Conservation (phyloP, 2,888 invertebrate genomes). For the Euplexia lucipara region DNA sequence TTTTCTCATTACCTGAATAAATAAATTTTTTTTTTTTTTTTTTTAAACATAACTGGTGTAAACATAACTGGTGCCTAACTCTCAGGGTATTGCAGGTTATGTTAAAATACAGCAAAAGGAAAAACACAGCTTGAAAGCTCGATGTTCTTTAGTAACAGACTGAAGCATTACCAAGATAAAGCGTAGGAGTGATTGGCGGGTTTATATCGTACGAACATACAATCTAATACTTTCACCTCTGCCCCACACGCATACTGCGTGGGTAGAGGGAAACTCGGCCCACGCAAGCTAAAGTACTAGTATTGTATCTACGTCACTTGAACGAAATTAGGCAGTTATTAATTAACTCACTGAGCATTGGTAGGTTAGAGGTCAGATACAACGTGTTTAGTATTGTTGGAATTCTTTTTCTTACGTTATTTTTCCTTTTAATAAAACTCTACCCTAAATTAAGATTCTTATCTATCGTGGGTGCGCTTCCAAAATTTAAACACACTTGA, state of each 20-base stretch:
- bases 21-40: too few species aligned
- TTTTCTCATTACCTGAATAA: too few species aligned
- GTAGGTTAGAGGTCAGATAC: constrained; percentile 3
- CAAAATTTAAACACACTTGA: too few species aligned
- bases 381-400: not conserved
- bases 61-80: too few species aligned
- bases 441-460: too few species aligned
- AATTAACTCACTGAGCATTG: constrained; percentile 25
- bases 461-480: too few species aligned
- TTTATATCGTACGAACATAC: not conserved
- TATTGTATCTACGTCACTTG: constrained; percentile 25
- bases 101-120: too few species aligned
- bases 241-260: constrained; percentile 19
- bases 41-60: too few species aligned
- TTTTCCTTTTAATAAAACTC: not conserved
- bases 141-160: not conserved
- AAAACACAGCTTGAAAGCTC: not conserved
- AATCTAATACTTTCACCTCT: not conserved
- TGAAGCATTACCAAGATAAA: constrained; percentile 6
- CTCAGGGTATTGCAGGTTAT: too few species aligned
- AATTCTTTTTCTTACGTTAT: not conserved
- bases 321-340: constrained; percentile 35
- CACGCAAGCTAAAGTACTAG: constrained; percentile 30
- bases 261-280: constrained; percentile 19
- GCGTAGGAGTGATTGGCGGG: constrained; percentile 23